Evolutionary conservation across 2,113 vertebrate species (phyloP).

Genomic region (Megaceryle maxima): DNA sequence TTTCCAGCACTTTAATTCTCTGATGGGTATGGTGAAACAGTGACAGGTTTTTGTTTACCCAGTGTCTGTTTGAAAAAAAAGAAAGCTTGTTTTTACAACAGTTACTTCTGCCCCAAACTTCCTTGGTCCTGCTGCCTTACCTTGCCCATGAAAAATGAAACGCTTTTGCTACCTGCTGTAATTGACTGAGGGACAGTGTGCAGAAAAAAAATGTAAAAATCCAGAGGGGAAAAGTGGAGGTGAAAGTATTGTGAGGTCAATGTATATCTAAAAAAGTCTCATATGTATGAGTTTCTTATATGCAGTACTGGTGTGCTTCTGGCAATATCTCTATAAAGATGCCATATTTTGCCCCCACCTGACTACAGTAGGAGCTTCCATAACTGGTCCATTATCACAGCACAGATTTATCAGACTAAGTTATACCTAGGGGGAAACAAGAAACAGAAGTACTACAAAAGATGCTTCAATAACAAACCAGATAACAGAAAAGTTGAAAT

Average conservation of each 20-base stretch:
- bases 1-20: not conserved
- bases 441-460: not conserved
- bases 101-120: not conserved
- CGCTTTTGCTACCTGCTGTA: not conserved
- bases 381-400: not conserved
- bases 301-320: not conserved
- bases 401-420: not conserved
- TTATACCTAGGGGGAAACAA: not conserved
- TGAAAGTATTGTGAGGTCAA: not conserved
- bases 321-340: not conserved
- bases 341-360: not conserved
- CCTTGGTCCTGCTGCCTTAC: not conserved
- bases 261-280: not conserved
- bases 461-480: not conserved
- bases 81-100: not conserved
- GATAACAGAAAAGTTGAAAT: not conserved
- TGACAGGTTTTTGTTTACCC: not conserved
- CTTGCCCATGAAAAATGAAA: not conserved
- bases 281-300: not conserved
- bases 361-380: not conserved
- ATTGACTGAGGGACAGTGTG: not conserved
- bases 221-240: not conserved
- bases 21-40: not conserved
- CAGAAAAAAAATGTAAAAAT: not conserved
- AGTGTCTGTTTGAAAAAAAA: not conserved